Evolutionary conservation across 2,888 invertebrate genomes (phyloP).

Genomic region (Beris chalybata): DNA sequence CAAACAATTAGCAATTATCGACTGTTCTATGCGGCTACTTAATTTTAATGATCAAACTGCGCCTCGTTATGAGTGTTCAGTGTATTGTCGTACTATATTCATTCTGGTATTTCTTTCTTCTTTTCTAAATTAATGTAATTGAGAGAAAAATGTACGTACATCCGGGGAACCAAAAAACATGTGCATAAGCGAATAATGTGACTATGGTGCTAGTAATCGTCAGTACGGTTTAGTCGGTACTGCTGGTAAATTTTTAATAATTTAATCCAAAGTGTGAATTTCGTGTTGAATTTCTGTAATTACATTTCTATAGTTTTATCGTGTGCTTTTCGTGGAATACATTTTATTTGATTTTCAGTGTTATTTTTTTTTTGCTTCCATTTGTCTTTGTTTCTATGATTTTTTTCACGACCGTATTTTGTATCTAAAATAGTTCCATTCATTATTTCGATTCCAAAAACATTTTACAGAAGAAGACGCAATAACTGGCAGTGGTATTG

Average conservation of each 20-base stretch:
- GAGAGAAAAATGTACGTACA: constrained; percentile 9
- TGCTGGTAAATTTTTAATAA: too few species aligned
- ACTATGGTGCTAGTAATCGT: too few species aligned
- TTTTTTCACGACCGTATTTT: constrained; percentile 13
- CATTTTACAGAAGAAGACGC: constrained; percentile 42
- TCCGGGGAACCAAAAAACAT: constrained; percentile 19
- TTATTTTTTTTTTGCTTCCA: background rate
- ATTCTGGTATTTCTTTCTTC: background rate
- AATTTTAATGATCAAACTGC: too few species aligned
- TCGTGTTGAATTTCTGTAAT: background rate
- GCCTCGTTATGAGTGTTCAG: too few species aligned
- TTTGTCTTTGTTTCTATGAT: constrained; percentile 2
- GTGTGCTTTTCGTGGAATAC: background rate
- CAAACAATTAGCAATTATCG: too few species aligned
- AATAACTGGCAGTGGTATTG: constrained; percentile 39
- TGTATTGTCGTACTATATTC: too few species aligned
- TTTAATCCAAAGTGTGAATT: background rate
- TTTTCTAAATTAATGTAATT: constrained; percentile 18
- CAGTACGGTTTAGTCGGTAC: background rate
- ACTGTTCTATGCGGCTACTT: too few species aligned
- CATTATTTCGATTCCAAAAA: constrained; percentile 1
- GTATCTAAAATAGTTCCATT: constrained; percentile 21
- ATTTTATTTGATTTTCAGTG: background rate
- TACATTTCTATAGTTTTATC: background rate
- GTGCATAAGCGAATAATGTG: too few species aligned